These are phyloP conservation scores for Cebidichthys violaceus DNA, from an alignment of 2,113 vertebrate species.

Conservation along the genomic window DNA sequence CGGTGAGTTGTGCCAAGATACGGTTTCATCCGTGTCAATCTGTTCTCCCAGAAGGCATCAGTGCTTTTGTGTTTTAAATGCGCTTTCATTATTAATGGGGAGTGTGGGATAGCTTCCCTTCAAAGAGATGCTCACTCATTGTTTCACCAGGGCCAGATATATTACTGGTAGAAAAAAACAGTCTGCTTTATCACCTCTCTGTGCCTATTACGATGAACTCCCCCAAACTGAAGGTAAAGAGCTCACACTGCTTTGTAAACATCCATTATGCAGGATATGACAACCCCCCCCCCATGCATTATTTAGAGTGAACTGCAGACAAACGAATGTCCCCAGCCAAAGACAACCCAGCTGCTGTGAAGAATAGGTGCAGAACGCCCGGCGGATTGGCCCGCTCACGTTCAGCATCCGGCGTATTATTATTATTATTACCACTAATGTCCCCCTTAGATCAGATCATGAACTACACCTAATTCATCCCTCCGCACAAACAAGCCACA, in stretches of 20 bases:
- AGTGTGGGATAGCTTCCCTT: slow-evolving; percentile 65
- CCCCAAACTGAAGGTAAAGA: slow-evolving; percentile 79
- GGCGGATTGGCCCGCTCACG: slow-evolving; percentile 52
- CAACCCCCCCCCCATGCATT: slow-evolving; percentile 86
- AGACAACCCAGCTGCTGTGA: slow-evolving; percentile 76
- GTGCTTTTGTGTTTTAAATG: slow-evolving; percentile 73
- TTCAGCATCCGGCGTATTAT: slow-evolving; percentile 54
- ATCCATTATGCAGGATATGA: slow-evolving; percentile 87
- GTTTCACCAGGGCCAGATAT: slow-evolving; percentile 74
- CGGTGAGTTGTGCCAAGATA: slow-evolving; percentile 49
- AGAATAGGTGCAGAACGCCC: slow-evolving; percentile 67
- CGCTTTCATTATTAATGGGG: slow-evolving; percentile 85
- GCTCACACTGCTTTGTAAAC: slow-evolving; percentile 85
- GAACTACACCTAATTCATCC: slow-evolving; percentile 67
- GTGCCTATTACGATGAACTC: slow-evolving; percentile 84
- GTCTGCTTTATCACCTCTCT: slow-evolving; percentile 78
- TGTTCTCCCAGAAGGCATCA: slow-evolving; percentile 81
- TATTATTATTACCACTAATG: slow-evolving; percentile 58
- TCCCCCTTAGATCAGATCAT: slow-evolving; percentile 66
- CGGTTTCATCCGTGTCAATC: slow-evolving; percentile 69
- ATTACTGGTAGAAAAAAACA: slow-evolving; percentile 76
- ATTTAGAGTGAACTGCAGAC: slow-evolving; percentile 84
- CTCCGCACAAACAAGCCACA: slow-evolving; percentile 60
- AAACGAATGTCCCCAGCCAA: slow-evolving; percentile 78
- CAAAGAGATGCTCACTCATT: slow-evolving; percentile 74